Conservation (phyloP, 2,113 vertebrate genomes). For the Enhydra lutris region DNA sequence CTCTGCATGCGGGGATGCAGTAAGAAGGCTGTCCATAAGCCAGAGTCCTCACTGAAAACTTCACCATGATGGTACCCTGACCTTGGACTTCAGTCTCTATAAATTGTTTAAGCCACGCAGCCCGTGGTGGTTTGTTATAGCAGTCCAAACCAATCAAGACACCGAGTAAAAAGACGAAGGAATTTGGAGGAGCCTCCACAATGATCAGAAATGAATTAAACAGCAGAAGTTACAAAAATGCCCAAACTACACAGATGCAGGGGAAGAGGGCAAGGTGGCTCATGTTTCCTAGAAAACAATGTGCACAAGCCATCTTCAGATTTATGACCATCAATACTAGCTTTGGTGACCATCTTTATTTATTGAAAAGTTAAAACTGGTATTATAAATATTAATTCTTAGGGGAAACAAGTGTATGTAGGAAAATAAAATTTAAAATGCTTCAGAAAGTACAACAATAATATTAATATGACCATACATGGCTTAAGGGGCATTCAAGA, state of each 20-base stretch:
- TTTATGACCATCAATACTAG: not conserved
- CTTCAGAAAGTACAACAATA: not conserved
- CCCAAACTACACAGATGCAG: not conserved
- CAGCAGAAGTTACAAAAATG: not conserved
- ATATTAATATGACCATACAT: not conserved
- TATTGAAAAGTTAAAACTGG: not conserved
- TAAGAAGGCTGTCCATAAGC: not conserved
- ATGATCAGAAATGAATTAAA: not conserved
- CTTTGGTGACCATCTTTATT: not conserved
- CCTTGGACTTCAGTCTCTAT: not conserved
- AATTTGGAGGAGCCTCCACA: not conserved
- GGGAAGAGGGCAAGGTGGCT: not conserved
- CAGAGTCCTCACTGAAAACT: not conserved
- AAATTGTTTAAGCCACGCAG: not conserved
- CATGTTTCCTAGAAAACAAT: not conserved
- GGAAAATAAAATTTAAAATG: slow-evolving; percentile 16
- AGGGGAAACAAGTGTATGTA: not conserved
- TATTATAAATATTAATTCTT: not conserved
- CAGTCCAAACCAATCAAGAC: not conserved
- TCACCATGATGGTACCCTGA: no score
- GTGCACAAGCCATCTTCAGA: not conserved
- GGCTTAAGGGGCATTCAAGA: not conserved
- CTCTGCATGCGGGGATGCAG: not conserved
- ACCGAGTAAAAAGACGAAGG: not conserved
- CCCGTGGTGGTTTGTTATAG: not conserved